Percentiles rank a stretch among this genome's conserved stretches.
phyloP scores from a whole-genome alignment of 2,797 vertebrate species.

The Bryconaethiops microstoma region DNA sequence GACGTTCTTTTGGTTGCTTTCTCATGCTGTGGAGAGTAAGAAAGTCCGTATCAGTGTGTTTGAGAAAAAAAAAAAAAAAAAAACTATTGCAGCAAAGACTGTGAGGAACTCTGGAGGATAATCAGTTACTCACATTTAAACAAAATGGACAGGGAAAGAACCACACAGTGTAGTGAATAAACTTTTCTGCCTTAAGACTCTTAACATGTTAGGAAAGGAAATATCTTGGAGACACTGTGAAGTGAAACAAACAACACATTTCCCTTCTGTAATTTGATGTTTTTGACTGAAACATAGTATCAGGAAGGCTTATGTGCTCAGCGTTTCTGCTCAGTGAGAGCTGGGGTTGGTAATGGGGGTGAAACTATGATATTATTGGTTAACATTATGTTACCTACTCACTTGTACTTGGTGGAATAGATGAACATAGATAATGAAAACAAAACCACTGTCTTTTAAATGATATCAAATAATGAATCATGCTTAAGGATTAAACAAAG shows the following conservation, averaged over 20 bases:
- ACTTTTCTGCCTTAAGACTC: too few relatives aligned
- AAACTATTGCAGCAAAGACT: background rate
- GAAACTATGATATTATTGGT: background rate
- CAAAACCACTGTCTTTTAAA: background rate
- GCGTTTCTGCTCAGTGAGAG: background rate
- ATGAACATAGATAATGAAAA: background rate
- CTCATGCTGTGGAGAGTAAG: slow-evolving; percentile 83
- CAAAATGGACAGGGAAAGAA: too few relatives aligned
- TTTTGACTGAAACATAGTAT: too few relatives aligned
- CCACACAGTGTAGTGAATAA: too few relatives aligned
- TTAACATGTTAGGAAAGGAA: background rate
- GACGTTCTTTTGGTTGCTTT: slow-evolving; percentile 94
- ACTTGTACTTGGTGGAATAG: too few relatives aligned
- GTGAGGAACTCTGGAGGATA: background rate
- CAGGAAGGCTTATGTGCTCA: too few relatives aligned
- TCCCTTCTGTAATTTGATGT: too few relatives aligned
- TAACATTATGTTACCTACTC: too few relatives aligned
- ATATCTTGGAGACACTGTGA: background rate
- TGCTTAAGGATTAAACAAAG: background rate
- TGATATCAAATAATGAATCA: background rate
- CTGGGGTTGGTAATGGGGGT: too few relatives aligned
- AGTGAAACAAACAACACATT: too few relatives aligned
- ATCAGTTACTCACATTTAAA: too few relatives aligned
- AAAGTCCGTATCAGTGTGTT: background rate
- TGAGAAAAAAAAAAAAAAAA: too few relatives aligned